Evolutionary conservation across 2,888 invertebrate species (phyloP), one percentile per base, ranked within the genome.

Genomic region (Caenorhabditis panamensis): DNA sequence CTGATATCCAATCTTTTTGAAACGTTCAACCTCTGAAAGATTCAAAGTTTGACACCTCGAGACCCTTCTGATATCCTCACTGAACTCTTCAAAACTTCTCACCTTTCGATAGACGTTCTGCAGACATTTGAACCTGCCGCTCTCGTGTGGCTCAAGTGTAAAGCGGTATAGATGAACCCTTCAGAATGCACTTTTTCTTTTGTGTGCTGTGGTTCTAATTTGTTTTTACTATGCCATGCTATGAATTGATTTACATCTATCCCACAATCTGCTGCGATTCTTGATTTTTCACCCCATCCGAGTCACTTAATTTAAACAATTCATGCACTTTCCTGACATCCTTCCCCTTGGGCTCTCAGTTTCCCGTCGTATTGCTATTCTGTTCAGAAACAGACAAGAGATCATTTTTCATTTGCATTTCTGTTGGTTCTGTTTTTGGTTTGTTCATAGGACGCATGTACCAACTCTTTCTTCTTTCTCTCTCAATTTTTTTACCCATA

Each of bases 101-200:
- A 76, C 67, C 67, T 68, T 47, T 41, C 51, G 13, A 47, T 47
- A 36, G 54, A 49, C 56, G 66, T 75, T 75, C 61, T 31, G 22
- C 56, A 49, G 63, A 61, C 53, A 75, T 66, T 16, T 58, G 66
- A 66, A 75, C 66, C 59, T 44, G 37, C 66, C 66, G 66, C 66
- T 51, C 37, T 73, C 59, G 58, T 28, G 49, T 31, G 31, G 24
- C 4, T 1, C 5, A 41, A 61, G 75, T 75, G 66, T 66, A 75
- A 67, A 75, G 44, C 28, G 20, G 37, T 26, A 66, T 9, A 31
- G 31, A 31, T 31, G 9, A 31, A 31, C 53, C 26, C 66, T 59
- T 66, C 73, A 73, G 41, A 56, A 51, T 63, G 72, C 56, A 66
- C 73, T 73, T 73, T 73, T 73, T 73, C 58, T 54, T 24, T 56